Percentiles rank a stretch among this genome's conserved stretches.
These are phyloP conservation scores for Protula sp. DNA, from an alignment of 2,888 invertebrate species.

Conservation along the genomic window DNA sequence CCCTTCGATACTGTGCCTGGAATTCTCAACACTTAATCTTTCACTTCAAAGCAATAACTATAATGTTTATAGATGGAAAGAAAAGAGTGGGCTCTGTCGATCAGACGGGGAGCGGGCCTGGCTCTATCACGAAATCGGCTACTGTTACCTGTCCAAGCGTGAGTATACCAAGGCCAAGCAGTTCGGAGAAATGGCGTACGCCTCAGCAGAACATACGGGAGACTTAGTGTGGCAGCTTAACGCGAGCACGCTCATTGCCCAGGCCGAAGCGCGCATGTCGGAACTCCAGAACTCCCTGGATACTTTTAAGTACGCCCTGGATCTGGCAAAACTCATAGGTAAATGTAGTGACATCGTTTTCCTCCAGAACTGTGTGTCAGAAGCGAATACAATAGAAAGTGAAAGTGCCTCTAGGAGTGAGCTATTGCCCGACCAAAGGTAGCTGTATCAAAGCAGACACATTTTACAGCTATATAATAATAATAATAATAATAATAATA, in stretches of 20 bases:
- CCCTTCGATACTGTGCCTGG: too few relatives aligned
- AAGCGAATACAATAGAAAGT: too few relatives aligned
- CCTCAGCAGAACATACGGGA: not conserved
- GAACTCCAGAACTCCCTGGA: not conserved
- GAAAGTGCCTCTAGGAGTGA: too few relatives aligned
- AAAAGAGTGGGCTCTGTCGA: not conserved
- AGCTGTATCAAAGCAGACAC: too few relatives aligned
- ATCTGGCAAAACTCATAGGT: not conserved
- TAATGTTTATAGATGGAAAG: not conserved
- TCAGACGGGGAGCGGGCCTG: not conserved
- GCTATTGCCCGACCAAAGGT: too few relatives aligned
- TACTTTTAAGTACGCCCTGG: not conserved
- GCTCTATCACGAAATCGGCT: not conserved
- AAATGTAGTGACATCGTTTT: too few relatives aligned
- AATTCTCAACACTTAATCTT: too few relatives aligned
- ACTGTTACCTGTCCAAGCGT: not conserved
- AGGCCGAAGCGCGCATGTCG: not conserved
- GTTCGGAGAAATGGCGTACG: not conserved
- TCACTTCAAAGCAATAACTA: too few relatives aligned
- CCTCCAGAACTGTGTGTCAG: too few relatives aligned
- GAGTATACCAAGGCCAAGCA: not conserved
- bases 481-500: too few relatives aligned
- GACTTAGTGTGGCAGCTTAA: not conserved
- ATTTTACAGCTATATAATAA: too few relatives aligned
- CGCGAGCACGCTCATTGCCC: not conserved